Evolutionary conservation across 2,888 invertebrate genomes (phyloP), one percentile per base, ranked within the genome.

Genomic region (Pristionchus exspectatus): DNA sequence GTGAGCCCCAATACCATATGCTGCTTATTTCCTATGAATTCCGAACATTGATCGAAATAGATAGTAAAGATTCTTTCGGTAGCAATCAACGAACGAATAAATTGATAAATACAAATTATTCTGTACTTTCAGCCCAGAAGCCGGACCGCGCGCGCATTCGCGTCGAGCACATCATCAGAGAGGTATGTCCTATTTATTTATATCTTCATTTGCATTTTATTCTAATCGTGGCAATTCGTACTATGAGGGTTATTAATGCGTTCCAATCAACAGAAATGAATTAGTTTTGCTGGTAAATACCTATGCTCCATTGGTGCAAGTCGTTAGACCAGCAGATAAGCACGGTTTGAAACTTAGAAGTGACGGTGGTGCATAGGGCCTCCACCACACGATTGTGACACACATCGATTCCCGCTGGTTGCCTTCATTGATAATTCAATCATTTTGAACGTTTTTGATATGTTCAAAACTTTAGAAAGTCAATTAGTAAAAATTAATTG

Each of bases 81-180:
- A 63, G 63, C 24, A 24, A 63, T 63, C 24, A 0, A 63, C 10
- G 2, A n/a, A 10, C n/a, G 3, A n/a, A 24, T 56, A 72, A 72
- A 14, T 14, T 33, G 27, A 77, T 77, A 14, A 10, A 18, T 77
- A 30, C 38, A 38, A 30, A 9, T 50, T n/a, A n/a, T n/a, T n/a
- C n/a, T 2, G 24, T 63, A 16, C 0, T 92, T 92, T 91, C 94
- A 89, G 94, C 92, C 33, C 95, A 96, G 87, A 96, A 96, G 94
- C 95, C 95, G 90, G 96, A 96, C 91, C 93, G 96, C 92, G 99
- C 99, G 0, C 97, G 98, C 95, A 99, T 99, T 92, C 96, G 99
- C 50, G 99, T 99, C 18, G 99, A 99, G 96, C 98, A 98, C 94
- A 99, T 99, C 90, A 98, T 99, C 94, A 97, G 99, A 10, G 95